Evolutionary conservation across 2,797 vertebrate species (phyloP).

Genomic region (Pseudotriccus pelzelni): DNA sequence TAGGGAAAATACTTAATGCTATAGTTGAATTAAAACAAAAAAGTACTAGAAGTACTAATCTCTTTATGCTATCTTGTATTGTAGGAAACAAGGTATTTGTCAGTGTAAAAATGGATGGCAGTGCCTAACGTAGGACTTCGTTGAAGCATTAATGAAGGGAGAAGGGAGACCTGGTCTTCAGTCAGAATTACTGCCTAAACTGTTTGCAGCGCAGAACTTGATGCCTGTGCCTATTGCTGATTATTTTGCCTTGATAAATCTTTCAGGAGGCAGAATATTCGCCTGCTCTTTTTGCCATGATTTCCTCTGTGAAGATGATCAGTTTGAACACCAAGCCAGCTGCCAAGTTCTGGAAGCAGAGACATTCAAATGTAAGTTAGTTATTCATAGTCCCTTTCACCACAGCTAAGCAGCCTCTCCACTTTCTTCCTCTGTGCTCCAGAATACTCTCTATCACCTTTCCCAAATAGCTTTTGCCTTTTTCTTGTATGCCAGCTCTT

Average conservation of each 20-base stretch:
- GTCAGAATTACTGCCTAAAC: neutral
- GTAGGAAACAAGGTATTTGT: neutral
- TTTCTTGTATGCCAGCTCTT: neutral
- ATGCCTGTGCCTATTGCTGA: neutral
- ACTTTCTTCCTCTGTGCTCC: neutral
- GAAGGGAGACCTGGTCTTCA: neutral
- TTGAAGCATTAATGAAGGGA: neutral
- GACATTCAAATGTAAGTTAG: slow-evolving; percentile 94
- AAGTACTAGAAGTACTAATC: neutral
- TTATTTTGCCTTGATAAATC: slow-evolving; percentile 20
- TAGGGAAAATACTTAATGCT: neutral
- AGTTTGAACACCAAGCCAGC: slow-evolving; percentile 99
- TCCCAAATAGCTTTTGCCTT: neutral
- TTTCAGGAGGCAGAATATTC: slow-evolving; percentile 92
- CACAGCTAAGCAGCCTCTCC: neutral
- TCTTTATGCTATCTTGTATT: neutral
- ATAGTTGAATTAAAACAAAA: neutral
- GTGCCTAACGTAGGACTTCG: neutral
- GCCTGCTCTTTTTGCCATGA: slow-evolving; percentile 96
- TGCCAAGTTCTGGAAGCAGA: slow-evolving; percentile 97
- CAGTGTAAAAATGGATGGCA: neutral
- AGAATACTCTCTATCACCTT: neutral
- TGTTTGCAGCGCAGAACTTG: neutral
- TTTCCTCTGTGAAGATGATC: slow-evolving; percentile 98
- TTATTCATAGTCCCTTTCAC: neutral